Evolutionary conservation across 2,797 vertebrate genomes (phyloP), one percentile per base, ranked within the genome.

Genomic region (Alosa sapidissima): DNA sequence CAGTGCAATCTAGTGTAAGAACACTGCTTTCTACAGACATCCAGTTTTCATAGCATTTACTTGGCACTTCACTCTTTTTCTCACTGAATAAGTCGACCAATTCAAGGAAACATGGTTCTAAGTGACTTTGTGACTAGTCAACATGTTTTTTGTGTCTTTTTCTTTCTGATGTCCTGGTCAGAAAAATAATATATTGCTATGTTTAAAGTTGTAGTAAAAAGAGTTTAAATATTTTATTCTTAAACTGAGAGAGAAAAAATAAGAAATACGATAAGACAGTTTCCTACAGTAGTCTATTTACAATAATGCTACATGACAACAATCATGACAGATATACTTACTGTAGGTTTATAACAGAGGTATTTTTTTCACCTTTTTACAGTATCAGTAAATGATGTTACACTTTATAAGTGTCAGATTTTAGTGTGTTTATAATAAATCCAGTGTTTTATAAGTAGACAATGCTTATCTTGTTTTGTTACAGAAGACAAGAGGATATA

Each of bases 361-460:
- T 90, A 89, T 78, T 78, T 78, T 78, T 45, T 78, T 78, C 72
- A 78, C 72, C 72, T 78, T 83, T 83, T 92, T 89, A 89, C 93
- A 92, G 93, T 93, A 91, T 89, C 88, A 84, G 88, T 91, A 89
- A 82, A 84, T 89, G 91, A 89, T 91, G 90, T 90, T 92, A 93
- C 91, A 93, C 89, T 95, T 95, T 93, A 93, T 94, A 95, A 92
- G 91, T 90, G 91, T 92, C 87, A 89, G 93, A 88, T 85, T 90
- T 93, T 92, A 93, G 94, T 91, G 92, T 91, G 92, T 91, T 93
- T 94, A 86, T 91, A 94, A 92, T 93, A 88, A 94, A 94, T 92
- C 72, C 72, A 47, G 41, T 78, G 72, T 78, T 78, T 78, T 78
- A 78, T 78, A 78, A 78, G 72, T 78, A 45, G 41, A 78, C 14